Base-by-base conservation (phyloP, 2,888 invertebrate genomes). In the Petrolisthes cinctipes region DNA sequence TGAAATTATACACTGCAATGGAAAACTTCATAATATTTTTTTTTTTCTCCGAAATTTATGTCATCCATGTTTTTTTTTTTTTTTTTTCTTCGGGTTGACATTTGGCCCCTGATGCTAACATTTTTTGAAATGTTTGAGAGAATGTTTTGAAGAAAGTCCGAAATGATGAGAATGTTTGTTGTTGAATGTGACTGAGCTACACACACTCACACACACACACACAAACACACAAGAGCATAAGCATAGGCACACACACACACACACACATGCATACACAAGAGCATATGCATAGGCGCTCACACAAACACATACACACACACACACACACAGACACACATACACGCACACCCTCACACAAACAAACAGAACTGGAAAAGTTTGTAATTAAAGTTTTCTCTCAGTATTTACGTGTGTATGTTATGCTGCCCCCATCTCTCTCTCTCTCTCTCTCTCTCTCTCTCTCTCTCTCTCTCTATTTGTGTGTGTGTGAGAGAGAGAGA, bases 131-230 rank as follows among this genome's bases (percentile, higher is more conserved):
- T 37, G 37, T 37, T 37, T 37, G 37, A 37, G 37, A 37, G 37
- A 37, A 37, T 37, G 37, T 37, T 37, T 37, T 37, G 37, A 37
- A 37, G 37, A 37, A 37, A 37, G 37, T 37, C 37, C 37, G 2
- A 37, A 37, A 37, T 37, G 37, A 37, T 37, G 37, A 37, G 37
- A 37, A 37, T 37, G 37, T 37, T 37, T 37, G 37, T 37, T 37
- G 37, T 37, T 37, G 37, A 37, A 37, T 37, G 37, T 37, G 37
- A 37, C 37, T 37, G 37, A 37, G 37, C 37, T 37, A 0, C 71
- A 71, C 4, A 76, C 76, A 76, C 76, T 11, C 76, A 76, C 76
- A 75, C 68, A 68, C 75, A 75, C 75, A 75, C 75, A 75, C 75
- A 75, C 75, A 23, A 11, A 75, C 75, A 23, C 75, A 75, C 75